phyloP scores from a whole-genome alignment of 2,797 vertebrate genomes.

The Alfaro cultratus region DNA sequence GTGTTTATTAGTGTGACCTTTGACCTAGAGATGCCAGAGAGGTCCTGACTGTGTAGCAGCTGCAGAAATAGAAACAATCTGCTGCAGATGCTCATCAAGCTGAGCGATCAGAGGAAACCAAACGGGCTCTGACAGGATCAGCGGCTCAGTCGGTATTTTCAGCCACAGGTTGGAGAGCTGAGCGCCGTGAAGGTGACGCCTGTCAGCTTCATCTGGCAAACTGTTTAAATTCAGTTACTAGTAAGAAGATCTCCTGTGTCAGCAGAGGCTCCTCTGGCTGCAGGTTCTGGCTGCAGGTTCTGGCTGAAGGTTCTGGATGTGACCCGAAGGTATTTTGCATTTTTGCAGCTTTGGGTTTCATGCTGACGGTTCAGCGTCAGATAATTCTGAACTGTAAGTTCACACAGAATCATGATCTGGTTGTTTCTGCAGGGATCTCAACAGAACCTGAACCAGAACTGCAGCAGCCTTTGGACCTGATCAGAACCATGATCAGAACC shows the following conservation, averaged over 20 bases:
- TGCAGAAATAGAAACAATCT: conserved; percentile 24
- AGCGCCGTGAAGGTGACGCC: not conserved
- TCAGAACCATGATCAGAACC: not conserved
- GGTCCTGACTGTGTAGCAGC: not conserved
- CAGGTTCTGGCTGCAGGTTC: not conserved
- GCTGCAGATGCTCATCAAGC: not conserved
- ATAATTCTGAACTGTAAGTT: not conserved
- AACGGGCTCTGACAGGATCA: not conserved
- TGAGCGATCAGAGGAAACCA: not conserved
- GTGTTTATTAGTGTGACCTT: not conserved
- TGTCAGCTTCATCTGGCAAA: not conserved
- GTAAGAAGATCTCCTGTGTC: not conserved
- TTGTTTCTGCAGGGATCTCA: not conserved
- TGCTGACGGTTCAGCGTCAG: not conserved
- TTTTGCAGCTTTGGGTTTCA: not conserved
- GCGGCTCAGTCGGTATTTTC: not conserved
- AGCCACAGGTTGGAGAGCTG: not conserved
- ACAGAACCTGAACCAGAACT: not conserved
- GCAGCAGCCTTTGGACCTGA: not conserved
- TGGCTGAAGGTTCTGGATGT: not conserved
- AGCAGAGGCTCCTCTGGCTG: not conserved
- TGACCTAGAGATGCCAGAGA: not conserved
- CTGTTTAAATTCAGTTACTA: not conserved
- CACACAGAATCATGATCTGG: not conserved
- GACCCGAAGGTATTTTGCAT: not conserved